These are phyloP conservation scores for Erannis defoliaria DNA, from an alignment of 2,888 invertebrate species.

Conservation along the genomic window DNA sequence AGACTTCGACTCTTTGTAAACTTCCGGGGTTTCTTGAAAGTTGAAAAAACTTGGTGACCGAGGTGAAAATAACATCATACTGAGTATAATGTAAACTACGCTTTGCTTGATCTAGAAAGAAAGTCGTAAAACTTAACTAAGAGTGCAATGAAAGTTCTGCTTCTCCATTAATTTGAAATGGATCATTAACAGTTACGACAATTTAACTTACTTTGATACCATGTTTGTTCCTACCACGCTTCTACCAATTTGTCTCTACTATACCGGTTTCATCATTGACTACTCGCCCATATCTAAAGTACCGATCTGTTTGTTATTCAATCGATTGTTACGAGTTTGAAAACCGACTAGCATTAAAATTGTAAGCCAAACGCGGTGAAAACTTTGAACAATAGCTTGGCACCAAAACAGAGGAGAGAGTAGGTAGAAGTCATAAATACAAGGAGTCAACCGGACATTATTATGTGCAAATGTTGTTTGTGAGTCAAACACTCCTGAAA, in stretches of 20 bases:
- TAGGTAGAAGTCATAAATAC: constrained; percentile 41
- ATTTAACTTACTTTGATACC: constrained; percentile 9
- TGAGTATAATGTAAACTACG: too few species aligned
- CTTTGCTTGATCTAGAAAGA: too few species aligned
- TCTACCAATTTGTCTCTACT: constrained; percentile 8
- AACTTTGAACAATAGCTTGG: constrained; percentile 66
- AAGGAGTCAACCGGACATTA: constrained; percentile 10
- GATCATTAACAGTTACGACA: background rate
- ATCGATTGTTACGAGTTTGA: constrained; percentile 21
- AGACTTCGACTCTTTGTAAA: background rate
- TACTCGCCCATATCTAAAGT: constrained; percentile 7
- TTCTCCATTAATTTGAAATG: background rate
- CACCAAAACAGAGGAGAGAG: constrained; percentile 70
- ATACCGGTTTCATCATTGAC: constrained; percentile 11
- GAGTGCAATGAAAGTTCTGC: too few species aligned
- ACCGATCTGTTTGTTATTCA: constrained; percentile 30
- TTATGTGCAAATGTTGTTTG: constrained; percentile 38
- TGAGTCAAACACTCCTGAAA: constrained; percentile 21
- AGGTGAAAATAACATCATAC: too few species aligned
- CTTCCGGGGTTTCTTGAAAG: too few species aligned
- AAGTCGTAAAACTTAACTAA: too few species aligned
- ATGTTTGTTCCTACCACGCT: background rate
- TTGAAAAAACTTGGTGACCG: too few species aligned
- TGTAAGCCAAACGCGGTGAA: constrained; percentile 53
- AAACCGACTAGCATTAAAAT: constrained; percentile 16